These are phyloP conservation scores for Ptychoptera contaminata DNA, from an alignment of 2,888 invertebrate species.

Conservation along the genomic window DNA sequence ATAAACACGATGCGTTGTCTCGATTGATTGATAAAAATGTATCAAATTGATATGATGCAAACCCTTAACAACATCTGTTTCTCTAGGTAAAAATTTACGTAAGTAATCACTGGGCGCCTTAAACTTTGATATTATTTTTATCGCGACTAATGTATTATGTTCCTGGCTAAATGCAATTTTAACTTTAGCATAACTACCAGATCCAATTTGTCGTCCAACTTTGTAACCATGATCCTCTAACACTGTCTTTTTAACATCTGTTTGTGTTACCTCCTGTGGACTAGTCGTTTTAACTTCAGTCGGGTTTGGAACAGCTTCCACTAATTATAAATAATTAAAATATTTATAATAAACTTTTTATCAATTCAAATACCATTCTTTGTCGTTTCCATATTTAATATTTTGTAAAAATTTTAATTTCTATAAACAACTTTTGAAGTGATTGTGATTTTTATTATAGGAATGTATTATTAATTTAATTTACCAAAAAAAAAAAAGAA, in stretches of 20 bases:
- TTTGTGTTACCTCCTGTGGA: neutral
- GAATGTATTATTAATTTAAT: no score
- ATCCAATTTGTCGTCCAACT: conserved; percentile 58
- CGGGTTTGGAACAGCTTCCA: no score
- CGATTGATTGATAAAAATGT: conserved; percentile 66
- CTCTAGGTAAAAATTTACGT: conserved; percentile 63
- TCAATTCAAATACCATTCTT: no score
- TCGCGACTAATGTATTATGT: conserved; percentile 57
- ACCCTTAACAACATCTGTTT: conserved; percentile 70
- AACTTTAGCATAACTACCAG: conserved; percentile 71
- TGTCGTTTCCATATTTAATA: no score
- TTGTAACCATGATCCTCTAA: conserved; percentile 63
- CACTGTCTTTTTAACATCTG: conserved; percentile 36
- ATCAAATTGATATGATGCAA: conserved; percentile 65
- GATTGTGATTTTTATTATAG: no score
- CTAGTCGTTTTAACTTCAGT: no score
- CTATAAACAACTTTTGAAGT: no score
- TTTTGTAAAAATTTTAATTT: no score
- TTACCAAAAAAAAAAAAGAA: no score
- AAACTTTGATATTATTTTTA: conserved; percentile 71
- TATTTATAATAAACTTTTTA: no score
- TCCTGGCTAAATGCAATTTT: conserved; percentile 60
- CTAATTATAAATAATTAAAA: no score
- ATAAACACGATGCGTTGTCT: conserved; percentile 68
- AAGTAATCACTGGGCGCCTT: conserved; percentile 68